phyloP scores from a whole-genome alignment of 1,140 invertebrate species.

The Heterodera schachtii region DNA sequence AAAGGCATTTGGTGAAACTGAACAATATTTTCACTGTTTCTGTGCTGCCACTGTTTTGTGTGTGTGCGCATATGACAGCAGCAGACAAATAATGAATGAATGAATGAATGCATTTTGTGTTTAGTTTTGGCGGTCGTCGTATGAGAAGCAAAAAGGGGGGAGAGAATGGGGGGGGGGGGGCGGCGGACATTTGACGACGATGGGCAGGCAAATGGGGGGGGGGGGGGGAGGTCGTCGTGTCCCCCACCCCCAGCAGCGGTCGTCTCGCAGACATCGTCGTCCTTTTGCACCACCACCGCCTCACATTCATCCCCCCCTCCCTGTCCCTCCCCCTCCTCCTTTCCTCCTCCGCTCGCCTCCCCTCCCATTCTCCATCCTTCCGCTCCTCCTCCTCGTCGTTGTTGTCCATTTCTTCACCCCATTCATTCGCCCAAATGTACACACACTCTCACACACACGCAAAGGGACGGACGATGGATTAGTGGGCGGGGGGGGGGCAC shows the following conservation, averaged over 20 bases:
- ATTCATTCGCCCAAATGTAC: background rate
- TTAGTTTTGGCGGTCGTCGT: background rate
- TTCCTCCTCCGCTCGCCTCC: too few species aligned
- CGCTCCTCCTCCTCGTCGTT: too few species aligned
- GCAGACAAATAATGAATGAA: background rate
- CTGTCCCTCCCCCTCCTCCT: too few species aligned
- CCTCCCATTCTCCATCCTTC: too few species aligned
- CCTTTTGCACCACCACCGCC: background rate
- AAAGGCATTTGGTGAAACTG: too few species aligned
- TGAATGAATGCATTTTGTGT: conserved; percentile 14
- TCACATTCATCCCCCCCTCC: background rate
- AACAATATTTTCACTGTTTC: too few species aligned
- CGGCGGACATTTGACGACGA: too few species aligned
- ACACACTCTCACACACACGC: background rate
- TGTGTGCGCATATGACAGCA: background rate
- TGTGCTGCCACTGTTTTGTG: background rate
- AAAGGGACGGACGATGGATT: background rate
- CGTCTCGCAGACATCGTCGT: too few species aligned
- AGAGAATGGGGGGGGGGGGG: background rate
- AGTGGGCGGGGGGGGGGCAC: background rate
- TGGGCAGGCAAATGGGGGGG: too few species aligned
- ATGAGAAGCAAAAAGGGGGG: background rate
- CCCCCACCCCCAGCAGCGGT: too few species aligned
- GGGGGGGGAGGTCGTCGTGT: background rate
- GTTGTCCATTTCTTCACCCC: background rate